Conservation (phyloP, 2,113 vertebrate species). For the Panthera tigris region DNA sequence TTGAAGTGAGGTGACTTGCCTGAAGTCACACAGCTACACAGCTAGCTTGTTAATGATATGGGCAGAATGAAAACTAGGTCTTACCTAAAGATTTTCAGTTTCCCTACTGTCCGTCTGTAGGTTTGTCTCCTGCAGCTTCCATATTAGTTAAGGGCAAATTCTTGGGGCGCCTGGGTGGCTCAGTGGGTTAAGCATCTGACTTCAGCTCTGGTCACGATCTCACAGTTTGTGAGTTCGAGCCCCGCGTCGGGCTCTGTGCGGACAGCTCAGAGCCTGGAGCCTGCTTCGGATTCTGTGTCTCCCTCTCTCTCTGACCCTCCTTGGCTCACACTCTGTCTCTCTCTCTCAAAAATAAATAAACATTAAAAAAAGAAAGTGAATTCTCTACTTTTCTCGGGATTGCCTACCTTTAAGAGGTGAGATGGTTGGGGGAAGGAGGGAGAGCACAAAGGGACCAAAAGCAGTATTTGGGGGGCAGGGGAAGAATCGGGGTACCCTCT, state of each 20-base stretch:
- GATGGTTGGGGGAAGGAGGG: neutral
- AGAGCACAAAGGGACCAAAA: neutral
- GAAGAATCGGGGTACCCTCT: neutral
- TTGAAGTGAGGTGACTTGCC: neutral
- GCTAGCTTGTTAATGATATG: neutral
- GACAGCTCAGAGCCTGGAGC: too few species aligned
- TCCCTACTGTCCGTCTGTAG: neutral
- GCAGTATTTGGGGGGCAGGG: neutral
- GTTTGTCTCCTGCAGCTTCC: neutral
- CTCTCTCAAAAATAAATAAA: too few species aligned
- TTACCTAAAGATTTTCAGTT: neutral
- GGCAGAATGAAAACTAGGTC: constrained; percentile 28
- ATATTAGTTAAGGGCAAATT: neutral
- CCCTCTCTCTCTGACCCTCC: too few species aligned
- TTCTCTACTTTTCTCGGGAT: neutral
- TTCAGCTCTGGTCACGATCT: too few species aligned
- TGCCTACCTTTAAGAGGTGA: neutral
- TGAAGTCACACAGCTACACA: neutral
- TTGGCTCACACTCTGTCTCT: too few species aligned
- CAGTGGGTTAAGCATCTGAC: too few species aligned
- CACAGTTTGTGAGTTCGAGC: too few species aligned
- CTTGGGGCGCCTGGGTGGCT: neutral
- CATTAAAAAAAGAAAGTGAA: neutral
- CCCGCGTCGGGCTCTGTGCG: too few species aligned
- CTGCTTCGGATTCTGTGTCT: too few species aligned